phyloP scores from a whole-genome alignment of 2,113 vertebrate genomes.

The Heteronetta atricapilla region DNA sequence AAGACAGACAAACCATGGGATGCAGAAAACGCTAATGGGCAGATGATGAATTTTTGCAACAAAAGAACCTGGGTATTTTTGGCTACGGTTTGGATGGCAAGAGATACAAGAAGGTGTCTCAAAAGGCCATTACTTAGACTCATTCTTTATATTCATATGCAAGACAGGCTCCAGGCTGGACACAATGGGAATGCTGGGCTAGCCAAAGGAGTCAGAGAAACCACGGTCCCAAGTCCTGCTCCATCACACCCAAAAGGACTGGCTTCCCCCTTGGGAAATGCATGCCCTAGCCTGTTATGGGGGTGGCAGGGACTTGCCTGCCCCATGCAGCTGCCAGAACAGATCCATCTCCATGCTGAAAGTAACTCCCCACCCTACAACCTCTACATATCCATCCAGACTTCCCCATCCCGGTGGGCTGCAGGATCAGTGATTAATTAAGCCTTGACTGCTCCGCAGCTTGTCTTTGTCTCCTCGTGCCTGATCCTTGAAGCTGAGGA shows the following conservation, averaged over 20 bases:
- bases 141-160: not conserved
- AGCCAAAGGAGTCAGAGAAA: not conserved
- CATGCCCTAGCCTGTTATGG: not conserved
- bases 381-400: not conserved
- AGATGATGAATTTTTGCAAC: not conserved
- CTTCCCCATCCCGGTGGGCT: not conserved
- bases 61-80: not conserved
- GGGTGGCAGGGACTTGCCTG: not conserved
- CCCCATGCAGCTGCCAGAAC: not conserved
- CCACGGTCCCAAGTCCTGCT: not conserved
- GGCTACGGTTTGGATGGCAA: not conserved
- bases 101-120: not conserved
- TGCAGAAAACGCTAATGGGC: not conserved
- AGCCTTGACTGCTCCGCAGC: not conserved
- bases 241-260: not conserved
- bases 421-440: not conserved
- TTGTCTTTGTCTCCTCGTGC: not conserved
- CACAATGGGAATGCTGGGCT: not conserved
- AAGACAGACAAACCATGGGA: not conserved
- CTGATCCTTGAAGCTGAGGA: not conserved
- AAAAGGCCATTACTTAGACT: not conserved
- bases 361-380: fast-evolving
- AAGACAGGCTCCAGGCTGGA: not conserved
- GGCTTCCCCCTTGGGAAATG: not conserved
- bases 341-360: not conserved